Base-by-base conservation (phyloP, 2,797 vertebrate genomes). In the Paratrypauchen microcephalus region DNA sequence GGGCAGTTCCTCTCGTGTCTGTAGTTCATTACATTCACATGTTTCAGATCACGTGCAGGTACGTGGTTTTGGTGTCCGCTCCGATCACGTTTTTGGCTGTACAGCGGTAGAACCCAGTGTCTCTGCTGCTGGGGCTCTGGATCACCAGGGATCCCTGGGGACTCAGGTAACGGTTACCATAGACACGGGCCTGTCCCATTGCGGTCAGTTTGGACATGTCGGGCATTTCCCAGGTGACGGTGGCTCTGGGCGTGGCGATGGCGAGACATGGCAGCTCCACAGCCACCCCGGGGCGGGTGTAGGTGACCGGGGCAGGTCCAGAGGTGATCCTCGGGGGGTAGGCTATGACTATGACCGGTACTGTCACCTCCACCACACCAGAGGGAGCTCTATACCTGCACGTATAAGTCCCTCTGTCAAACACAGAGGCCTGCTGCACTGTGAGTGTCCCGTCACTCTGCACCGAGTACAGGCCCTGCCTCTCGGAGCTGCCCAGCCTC, bases 31-130 rank as follows among this genome's bases (percentile, higher is more conserved):
- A 65, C 13, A 21, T 52, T 58, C 24, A 28, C 23, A 26, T 19
- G 52, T 56, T 30, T 15, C 5, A 8, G 80, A 96, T 95, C 79
- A 99, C 93, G 73, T 98, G 96, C 71, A 99, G 74, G 55, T 97
- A 98, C 1, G 97, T 98, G 21, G 93, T 86, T 86, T 95, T 97
- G 58, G 92, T 94, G 90, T 99, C 97, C 8, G 89, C 91, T 67
- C 97, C 97, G 54, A 98, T 89, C 59, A 95, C 91, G 76, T 98
- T 99, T 83, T 92, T 95, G 21, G 97, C 97, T 0, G 91, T 96
- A 89, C 97, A 99, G 81, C 91, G 95, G 87, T 99, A 99, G 82
- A 96, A 95, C 55, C 97, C 97, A 0, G 92, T 92, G 78, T 99
- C 97, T 23, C 91, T 92, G 55, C 87, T 93, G 23, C 93, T 91